These are phyloP conservation scores for Anhinga anhinga DNA, from an alignment of 2,113 vertebrate genomes.

Conservation along the genomic window DNA sequence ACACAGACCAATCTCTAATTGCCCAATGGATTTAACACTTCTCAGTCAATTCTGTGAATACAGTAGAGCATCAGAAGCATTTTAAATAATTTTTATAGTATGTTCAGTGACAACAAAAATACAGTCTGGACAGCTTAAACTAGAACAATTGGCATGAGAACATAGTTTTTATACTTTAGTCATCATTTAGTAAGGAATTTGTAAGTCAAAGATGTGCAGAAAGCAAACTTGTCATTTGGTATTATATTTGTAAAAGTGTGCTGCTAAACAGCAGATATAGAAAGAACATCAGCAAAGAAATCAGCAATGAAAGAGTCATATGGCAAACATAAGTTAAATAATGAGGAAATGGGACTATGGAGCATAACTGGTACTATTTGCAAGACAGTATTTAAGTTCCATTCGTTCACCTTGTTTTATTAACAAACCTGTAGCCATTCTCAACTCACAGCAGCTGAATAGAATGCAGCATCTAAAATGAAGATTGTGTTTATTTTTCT, in stretches of 20 bases:
- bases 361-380: neutral
- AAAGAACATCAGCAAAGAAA: neutral
- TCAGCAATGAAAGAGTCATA: neutral
- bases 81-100: neutral
- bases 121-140: neutral
- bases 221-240: neutral
- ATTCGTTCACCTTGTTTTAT: neutral
- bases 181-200: neutral
- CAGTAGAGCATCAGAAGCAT: neutral
- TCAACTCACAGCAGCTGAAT: neutral
- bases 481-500: neutral
- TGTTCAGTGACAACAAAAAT: neutral
- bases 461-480: neutral
- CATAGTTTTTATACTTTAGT: neutral
- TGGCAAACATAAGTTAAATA: neutral
- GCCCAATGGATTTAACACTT: neutral
- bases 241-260: neutral
- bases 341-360: neutral
- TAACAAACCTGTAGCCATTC: neutral
- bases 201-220: neutral
- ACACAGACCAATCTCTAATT: neutral
- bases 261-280: neutral
- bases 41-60: neutral
- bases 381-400: neutral
- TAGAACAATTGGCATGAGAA: neutral